Conservation (phyloP, 2,797 vertebrate species). For the Hippopotamyrus pictus region DNA sequence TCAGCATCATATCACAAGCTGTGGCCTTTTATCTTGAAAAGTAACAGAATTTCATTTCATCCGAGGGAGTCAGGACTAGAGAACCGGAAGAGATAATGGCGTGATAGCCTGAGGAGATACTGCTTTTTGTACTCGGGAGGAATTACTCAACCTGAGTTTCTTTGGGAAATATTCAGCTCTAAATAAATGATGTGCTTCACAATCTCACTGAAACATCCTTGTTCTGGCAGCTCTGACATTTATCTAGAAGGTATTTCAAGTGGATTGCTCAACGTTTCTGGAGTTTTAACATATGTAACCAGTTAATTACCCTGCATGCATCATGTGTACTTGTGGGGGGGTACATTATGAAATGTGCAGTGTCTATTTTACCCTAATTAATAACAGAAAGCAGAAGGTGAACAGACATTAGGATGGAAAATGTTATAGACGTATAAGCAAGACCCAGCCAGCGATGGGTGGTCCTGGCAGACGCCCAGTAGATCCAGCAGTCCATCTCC, state of each 20-base stretch:
- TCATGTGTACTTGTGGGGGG: not conserved
- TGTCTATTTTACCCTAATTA: not conserved
- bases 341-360: not conserved
- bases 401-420: not conserved
- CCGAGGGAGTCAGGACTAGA: not conserved
- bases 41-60: not conserved
- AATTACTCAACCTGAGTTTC: not conserved
- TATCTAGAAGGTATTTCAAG: not conserved
- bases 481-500: not conserved
- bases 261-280: not conserved
- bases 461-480: not conserved
- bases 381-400: not conserved
- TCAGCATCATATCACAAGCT: not conserved
- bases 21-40: not conserved
- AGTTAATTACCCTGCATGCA: not conserved
- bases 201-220: not conserved
- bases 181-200: not conserved
- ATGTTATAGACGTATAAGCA: not conserved
- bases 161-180: not conserved
- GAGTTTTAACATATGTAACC: not conserved
- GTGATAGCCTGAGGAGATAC: not conserved
- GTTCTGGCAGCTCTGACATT: not conserved
- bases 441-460: not conserved
- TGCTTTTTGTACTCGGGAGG: not conserved
- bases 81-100: not conserved